Evolutionary conservation across 2,888 invertebrate genomes (phyloP).

Genomic region (Stramonita haemastoma): DNA sequence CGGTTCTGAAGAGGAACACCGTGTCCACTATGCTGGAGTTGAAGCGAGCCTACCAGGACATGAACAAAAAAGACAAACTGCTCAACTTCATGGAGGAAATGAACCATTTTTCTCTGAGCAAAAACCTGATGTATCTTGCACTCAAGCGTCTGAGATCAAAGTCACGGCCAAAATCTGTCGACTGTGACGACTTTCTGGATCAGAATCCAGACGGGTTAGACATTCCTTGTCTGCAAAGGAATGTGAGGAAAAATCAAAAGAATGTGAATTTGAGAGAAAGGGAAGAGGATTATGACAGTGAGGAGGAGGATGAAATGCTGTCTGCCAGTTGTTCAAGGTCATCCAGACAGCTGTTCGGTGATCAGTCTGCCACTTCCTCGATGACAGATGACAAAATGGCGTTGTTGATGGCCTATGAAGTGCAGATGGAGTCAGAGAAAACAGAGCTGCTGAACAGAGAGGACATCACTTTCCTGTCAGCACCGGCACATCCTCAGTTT

Average conservation of each 20-base stretch:
- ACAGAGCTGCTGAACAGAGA: neutral
- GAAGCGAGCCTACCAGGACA: slow-evolving; percentile 32
- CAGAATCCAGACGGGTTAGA: neutral
- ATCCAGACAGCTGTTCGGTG: neutral
- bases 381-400: slow-evolving; percentile 23
- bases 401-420: slow-evolving; percentile 17
- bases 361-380: neutral
- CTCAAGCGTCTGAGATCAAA: neutral
- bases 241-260: neutral
- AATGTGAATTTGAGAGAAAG: neutral
- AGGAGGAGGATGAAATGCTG: neutral
- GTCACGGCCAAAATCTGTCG: neutral
- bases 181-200: neutral
- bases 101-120: neutral
- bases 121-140: neutral
- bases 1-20: slow-evolving; percentile 38
- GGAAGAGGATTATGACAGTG: neutral
- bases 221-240: neutral
- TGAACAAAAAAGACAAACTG: neutral
- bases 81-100: slow-evolving; percentile 6
- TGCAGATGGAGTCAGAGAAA: neutral
- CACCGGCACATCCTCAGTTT: neutral
- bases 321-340: neutral
- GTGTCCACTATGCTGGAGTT: slow-evolving; percentile 40
- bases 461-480: neutral